Base-by-base conservation (phyloP, 1,140 invertebrate species). In the Ephestia elutella region DNA sequence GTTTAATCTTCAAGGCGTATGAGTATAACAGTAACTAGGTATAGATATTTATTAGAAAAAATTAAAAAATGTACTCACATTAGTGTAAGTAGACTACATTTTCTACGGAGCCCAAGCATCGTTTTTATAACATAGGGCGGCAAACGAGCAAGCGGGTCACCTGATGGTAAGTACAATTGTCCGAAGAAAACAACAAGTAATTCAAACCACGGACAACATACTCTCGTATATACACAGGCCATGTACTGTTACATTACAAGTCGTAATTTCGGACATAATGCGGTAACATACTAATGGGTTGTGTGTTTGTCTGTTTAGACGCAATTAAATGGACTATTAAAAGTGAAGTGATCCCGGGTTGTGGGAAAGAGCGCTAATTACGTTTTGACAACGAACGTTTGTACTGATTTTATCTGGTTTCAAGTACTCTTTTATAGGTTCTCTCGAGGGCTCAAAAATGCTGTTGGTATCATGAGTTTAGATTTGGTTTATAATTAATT, bases 351-450 rank as follows among this genome's bases (percentile, higher is more conserved):
- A 53, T 53, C 50, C 20, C 18, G 19, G 20, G 19, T n/a, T 25
- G 50, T 53, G 50, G 50, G 50, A 53, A 53, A 20, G 21, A 25
- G 20, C 3, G 2, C 21, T 53, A 53, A 53, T 53, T 53, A 53
- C 13, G 19, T 25, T 13, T n/a, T 53, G 50, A 25, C 38, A 44
- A 53, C 10, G 21, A 18, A 53, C 21, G 17, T n/a, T 50, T 20
- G 20, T 50, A 8, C 49, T 3, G 49, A 13, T 50, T 50, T 50
- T 20, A 50, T 50, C 49, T 50, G 18, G 20, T 21, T 50, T 50
- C 49, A 20, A 50, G 49, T 50, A 50, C 49, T 50, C 18, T 50
- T 44, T 44, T 44, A 44, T 44, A 44, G 38, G 1, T 44, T 32
- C 9, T 32, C 11, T 32, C 30, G 30, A 44, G 38, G 13, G 38